Evolutionary conservation across 2,797 vertebrate genomes (phyloP).

Genomic region (Peromyscus melanophrys): DNA sequence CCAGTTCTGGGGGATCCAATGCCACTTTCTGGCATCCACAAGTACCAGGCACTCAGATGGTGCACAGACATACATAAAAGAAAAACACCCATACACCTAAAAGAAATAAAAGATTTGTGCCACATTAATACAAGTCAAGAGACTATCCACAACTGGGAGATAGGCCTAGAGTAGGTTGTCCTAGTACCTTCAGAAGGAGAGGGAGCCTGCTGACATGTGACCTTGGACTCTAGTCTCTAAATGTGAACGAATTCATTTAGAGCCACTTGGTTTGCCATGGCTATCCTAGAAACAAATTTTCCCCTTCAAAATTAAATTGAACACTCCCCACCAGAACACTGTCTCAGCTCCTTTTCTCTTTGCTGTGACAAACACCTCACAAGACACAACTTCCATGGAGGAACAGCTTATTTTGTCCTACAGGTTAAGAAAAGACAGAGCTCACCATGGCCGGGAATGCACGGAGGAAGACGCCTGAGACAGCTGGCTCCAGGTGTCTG

Average conservation of each 20-base stretch:
- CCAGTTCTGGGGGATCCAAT: background rate
- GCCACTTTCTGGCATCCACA: too few relatives aligned
- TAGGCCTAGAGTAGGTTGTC: background rate
- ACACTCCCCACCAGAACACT: too few relatives aligned
- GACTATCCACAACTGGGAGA: background rate
- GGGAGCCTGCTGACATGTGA: background rate
- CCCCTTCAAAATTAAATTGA: slow-evolving; percentile 47
- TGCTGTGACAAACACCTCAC: background rate
- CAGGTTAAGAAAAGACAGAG: background rate
- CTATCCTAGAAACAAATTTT: background rate
- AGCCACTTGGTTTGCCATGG: background rate
- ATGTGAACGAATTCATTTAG: background rate
- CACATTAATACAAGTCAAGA: background rate
- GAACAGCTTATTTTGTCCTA: background rate
- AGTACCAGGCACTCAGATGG: background rate
- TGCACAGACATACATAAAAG: background rate
- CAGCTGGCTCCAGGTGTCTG: background rate
- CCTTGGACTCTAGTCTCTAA: background rate
- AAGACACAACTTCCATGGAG: background rate
- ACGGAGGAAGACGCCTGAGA: background rate
- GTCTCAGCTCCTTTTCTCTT: background rate
- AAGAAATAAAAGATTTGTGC: background rate
- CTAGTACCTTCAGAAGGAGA: background rate
- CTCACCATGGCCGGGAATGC: background rate
- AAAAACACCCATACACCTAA: background rate